Base-by-base conservation (phyloP, 2,888 invertebrate species). In the Malachius bipustulatus region DNA sequence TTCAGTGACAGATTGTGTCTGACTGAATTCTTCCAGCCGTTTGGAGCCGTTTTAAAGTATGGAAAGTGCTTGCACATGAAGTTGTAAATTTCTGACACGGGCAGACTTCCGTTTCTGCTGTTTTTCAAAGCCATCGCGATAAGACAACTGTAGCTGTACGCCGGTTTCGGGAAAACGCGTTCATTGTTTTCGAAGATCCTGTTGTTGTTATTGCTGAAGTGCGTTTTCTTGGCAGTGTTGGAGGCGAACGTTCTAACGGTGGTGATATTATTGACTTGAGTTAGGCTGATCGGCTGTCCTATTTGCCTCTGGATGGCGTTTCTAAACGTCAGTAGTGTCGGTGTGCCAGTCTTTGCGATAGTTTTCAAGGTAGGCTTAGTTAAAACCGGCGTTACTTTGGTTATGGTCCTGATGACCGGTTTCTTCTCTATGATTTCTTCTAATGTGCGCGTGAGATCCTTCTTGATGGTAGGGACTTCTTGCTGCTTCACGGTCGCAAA, bases 31-130 rank as follows among this genome's bases (percentile, higher is more conserved):
- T 97, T 97, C 97, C 97, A 97, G 10, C 96, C 96, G 57, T 84
- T 89, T 13, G 94, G 96, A 6, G 97, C 97, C 1, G 91, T 94
- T 66, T 93, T 93, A 62, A 97, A 97, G 62, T 94, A 97, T 0
- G 97, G 97, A 59, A 97, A 97, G 62, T 97, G 93, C 63, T 91
- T 88, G 84, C 91, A 96, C 85, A 97, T 94, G 58, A 97, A 97
- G 60, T 88, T 91, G 64, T 97, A 97, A 50, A 97, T 97, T 67
- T 97, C 97, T 8, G 93, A 93, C 19, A 97, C 97, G 3, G 96
- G 96, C 52, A 97, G 65, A 52, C 90, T 88, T 36, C 96, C 96
- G 36, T 84, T 84, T 50, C 82, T 75, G 42, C 94, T 93, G 62
- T 97, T 97, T 64, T 96, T 96, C 43, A 97, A 66, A 3, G 97